These are phyloP conservation scores for Stichodactyla helianthus DNA, from an alignment of 64 coral and sea anemone genomes.

Conservation along the genomic window DNA sequence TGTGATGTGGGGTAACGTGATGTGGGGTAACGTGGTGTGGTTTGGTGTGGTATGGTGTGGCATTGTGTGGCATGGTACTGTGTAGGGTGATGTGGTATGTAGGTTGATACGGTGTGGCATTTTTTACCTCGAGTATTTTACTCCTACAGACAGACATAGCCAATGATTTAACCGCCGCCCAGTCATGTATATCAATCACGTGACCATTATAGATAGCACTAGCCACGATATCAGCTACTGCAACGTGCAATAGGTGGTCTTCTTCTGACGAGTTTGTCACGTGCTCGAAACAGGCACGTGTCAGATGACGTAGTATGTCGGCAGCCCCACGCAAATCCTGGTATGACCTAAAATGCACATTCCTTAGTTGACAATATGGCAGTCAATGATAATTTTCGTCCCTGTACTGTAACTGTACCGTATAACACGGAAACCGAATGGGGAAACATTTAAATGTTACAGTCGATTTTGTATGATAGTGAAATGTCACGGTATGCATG, in stretches of 20 bases:
- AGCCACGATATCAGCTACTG: conserved; percentile 41
- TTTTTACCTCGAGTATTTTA: neutral
- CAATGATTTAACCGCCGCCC: conserved; percentile 42
- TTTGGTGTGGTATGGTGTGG: too few species aligned
- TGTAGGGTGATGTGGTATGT: too few species aligned
- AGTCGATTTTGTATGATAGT: neutral
- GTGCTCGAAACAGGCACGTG: conserved; percentile 14
- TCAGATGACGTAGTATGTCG: conserved; percentile 58
- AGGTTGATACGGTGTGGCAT: neutral
- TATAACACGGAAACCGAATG: too few species aligned
- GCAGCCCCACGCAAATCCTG: conserved; percentile 47
- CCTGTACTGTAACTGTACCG: too few species aligned
- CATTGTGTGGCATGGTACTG: too few species aligned
- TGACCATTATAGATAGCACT: conserved; percentile 60
- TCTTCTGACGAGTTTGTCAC: neutral
- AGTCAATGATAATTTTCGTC: neutral
- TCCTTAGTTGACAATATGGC: too few species aligned
- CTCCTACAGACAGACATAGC: conserved; percentile 11
- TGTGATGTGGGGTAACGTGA: too few species aligned
- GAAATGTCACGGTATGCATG: neutral
- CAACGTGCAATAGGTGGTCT: neutral
- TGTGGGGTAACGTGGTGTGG: too few species aligned
- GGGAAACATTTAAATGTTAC: too few species aligned
- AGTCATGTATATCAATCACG: conserved; percentile 59
- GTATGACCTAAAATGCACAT: conserved; percentile 39